Evolutionary conservation across 2,888 invertebrate species (phyloP).

Genomic region (Metallyticus violacea): DNA sequence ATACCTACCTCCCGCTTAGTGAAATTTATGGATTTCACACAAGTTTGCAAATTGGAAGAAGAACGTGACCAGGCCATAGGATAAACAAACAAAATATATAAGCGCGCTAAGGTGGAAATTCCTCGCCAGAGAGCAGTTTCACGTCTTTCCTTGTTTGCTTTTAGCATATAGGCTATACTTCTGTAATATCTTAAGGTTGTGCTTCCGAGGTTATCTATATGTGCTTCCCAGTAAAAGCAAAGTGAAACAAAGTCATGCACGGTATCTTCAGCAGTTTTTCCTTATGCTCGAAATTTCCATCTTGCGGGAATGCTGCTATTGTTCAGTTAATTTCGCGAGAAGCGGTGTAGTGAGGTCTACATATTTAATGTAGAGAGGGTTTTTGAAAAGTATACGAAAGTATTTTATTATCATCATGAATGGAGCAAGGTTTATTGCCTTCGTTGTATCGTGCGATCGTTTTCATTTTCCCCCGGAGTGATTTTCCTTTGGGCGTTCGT

Average conservation of each 20-base stretch:
- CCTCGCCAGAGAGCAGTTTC: background rate
- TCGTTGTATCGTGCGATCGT: too few species aligned
- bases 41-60: background rate
- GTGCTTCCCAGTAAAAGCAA: background rate
- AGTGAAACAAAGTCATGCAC: background rate
- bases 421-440: too few species aligned
- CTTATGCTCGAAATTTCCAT: too few species aligned
- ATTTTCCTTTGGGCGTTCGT: too few species aligned
- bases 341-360: too few species aligned
- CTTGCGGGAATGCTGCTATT: too few species aligned
- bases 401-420: too few species aligned
- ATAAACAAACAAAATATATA: background rate
- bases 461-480: too few species aligned
- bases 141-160: background rate
- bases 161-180: background rate
- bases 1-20: background rate
- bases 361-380: too few species aligned
- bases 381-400: too few species aligned
- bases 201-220: background rate
- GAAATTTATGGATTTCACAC: background rate
- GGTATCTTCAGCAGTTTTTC: too few species aligned
- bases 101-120: background rate
- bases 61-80: background rate
- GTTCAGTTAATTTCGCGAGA: too few species aligned
- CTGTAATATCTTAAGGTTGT: background rate